Conservation (phyloP, 2,888 invertebrate species). For the Holacanthella duospinosa region DNA sequence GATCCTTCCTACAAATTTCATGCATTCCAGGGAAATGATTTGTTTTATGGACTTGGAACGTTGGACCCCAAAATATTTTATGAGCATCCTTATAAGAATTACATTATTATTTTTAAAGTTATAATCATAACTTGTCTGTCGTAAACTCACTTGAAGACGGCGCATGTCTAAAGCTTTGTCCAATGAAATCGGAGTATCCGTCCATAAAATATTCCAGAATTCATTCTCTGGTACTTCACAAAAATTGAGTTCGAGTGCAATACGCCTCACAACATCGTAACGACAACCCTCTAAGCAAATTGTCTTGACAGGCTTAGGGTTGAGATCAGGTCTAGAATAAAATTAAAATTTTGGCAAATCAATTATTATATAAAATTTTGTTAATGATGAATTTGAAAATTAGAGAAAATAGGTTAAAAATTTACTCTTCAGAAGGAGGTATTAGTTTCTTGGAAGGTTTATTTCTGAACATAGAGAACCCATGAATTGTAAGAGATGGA, state of each 20-base stretch:
- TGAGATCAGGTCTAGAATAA: no score
- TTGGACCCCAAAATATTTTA: constrained; percentile 12
- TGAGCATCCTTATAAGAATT: not conserved
- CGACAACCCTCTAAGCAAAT: constrained; percentile 43
- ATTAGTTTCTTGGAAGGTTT: no score
- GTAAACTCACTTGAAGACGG: constrained; percentile 58
- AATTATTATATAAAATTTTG: no score
- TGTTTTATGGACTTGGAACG: constrained; percentile 48
- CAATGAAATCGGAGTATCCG: constrained; percentile 71
- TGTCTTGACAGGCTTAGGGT: no score
- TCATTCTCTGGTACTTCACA: constrained; percentile 67
- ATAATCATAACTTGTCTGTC: no score
- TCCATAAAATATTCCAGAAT: constrained; percentile 85
- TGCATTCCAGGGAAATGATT: constrained; percentile 89
- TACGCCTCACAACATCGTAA: constrained; percentile 61
- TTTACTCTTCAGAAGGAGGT: no score
- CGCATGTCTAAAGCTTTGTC: constrained; percentile 85
- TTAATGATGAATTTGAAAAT: no score
- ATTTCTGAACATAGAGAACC: no score
- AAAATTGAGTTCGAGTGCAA: constrained; percentile 60
- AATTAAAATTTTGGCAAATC: no score
- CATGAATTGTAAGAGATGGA: no score
- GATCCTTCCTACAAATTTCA: constrained; percentile 79
- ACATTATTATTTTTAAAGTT: not conserved
- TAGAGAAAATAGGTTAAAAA: no score